Conservation (phyloP, 2,888 invertebrate species). For the Epicampocera succincta region DNA sequence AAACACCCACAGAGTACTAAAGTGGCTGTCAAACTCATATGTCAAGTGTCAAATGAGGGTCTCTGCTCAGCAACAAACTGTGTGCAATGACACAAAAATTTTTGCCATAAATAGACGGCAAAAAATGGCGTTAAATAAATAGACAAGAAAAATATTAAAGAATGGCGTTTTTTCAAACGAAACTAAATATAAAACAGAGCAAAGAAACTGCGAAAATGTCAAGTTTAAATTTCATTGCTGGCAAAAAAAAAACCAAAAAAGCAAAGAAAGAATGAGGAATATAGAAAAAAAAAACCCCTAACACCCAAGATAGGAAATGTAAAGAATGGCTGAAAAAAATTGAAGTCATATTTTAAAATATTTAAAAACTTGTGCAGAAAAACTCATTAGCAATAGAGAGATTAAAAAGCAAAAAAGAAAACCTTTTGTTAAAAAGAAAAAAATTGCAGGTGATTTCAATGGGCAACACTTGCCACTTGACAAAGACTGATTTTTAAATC, state of each 20-base stretch:
- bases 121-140: background rate
- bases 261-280: background rate
- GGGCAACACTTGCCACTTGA: constrained; percentile 64
- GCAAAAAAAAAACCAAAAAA: constrained; percentile 36
- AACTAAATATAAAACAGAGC: background rate
- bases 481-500: constrained; percentile 38
- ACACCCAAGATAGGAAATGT: constrained; percentile 21
- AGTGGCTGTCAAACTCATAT: constrained; percentile 71
- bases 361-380: background rate
- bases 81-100: constrained; percentile 51
- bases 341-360: constrained; percentile 35
- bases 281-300: constrained; percentile 19
- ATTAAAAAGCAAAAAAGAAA: constrained; percentile 23
- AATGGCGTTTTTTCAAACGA: constrained; percentile 16
- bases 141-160: constrained; percentile 20
- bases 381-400: constrained; percentile 1
- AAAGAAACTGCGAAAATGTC: constrained; percentile 71
- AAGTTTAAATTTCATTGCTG: constrained; percentile 72
- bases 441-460: constrained; percentile 34
- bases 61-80: constrained; percentile 46
- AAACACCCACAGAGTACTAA: constrained; percentile 51
- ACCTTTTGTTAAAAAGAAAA: constrained; percentile 3
- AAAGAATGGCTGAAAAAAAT: constrained; percentile 20
- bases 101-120: constrained; percentile 13
- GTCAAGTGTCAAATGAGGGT: constrained; percentile 71